Base-by-base conservation (phyloP, 2,888 invertebrate genomes). In the Caenorhabditis sp. region DNA sequence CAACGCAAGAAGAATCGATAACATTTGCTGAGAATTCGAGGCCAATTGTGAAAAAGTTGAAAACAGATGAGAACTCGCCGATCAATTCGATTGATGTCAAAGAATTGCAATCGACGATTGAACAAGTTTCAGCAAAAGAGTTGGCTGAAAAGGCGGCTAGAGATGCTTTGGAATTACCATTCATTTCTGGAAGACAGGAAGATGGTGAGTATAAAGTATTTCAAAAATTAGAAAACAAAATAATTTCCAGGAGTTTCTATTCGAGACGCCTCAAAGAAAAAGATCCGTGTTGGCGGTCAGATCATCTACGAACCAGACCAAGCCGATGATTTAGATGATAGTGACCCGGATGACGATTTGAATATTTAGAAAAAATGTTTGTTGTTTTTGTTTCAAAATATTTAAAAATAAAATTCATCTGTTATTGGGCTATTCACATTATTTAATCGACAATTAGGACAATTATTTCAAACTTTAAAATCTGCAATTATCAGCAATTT, bases 251-350 rank as follows among this genome's bases (percentile, higher is more conserved):
- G 81, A 36, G 73, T 84, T 10, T 83, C 81, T 1, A 65, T 81
- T 50, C 77, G 82, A 49, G 79, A 82, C 21, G 65, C 68, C 0
- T 61, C 77, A 0, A 78, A 97, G 67, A 99, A 97, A 90, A 83
- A 81, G 63, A 77, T 83, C 27, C 72, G 82, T 24, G 80, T 77
- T 21, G 85, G 85, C 27, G 85, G 85, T 8, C 79, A 82, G 54
- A 74, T 85, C 43, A 78, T 85, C 50, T 85, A 85, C 65, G 79
- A 78, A 49, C 84, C 85, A 10, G 85, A 85, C 63, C 73, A 73
- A 14, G 83, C 72, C 5, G 85, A 85, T 65, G 85, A 85, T 59
- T 67, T 85, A 3, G 85, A 85, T 62, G 85, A 84, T 24, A 81
- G 81, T 58, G 85, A 85, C 70, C 85, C 85, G 12, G 85, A 85